Conservation (phyloP, 2,797 vertebrate species). For the Acanthurus tractus region DNA sequence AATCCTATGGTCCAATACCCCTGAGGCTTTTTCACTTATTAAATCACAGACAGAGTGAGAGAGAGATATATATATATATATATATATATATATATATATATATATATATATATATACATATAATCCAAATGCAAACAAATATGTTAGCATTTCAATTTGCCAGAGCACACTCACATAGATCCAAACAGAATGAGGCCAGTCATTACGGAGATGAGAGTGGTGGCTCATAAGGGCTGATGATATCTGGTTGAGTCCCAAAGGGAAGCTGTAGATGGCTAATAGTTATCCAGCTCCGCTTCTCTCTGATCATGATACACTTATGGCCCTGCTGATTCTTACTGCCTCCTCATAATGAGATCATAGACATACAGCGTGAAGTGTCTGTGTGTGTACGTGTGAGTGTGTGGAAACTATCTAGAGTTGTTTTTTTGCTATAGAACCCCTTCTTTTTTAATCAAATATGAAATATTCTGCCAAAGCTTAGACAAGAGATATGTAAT, state of each 20-base stretch:
- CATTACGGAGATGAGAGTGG: constrained; percentile 41
- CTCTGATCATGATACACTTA: constrained; percentile 60
- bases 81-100: too few species aligned
- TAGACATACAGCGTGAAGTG: neutral
- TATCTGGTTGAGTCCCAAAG: constrained; percentile 52
- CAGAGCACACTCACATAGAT: constrained; percentile 27
- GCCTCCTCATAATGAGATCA: constrained; percentile 31
- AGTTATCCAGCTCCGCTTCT: constrained; percentile 52
- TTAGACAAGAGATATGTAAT: neutral
- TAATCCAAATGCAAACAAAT: constrained; percentile 41
- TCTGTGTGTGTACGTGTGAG: neutral
- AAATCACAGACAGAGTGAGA: neutral
- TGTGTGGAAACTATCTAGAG: neutral
- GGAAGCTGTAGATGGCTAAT: constrained; percentile 51
- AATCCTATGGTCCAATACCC: constrained; percentile 24
- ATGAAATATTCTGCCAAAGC: neutral
- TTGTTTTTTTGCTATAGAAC: neutral
- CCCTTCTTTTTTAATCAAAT: too few species aligned
- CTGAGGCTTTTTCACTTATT: constrained; percentile 38
- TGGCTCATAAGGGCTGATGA: constrained; percentile 46
- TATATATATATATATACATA: neutral
- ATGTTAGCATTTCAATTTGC: constrained; percentile 34
- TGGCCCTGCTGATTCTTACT: constrained; percentile 38
- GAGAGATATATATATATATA: neutral
- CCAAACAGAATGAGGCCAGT: constrained; percentile 24